phyloP scores from a whole-genome alignment of 1,140 invertebrate species.

The Ganaspis sp. region DNA sequence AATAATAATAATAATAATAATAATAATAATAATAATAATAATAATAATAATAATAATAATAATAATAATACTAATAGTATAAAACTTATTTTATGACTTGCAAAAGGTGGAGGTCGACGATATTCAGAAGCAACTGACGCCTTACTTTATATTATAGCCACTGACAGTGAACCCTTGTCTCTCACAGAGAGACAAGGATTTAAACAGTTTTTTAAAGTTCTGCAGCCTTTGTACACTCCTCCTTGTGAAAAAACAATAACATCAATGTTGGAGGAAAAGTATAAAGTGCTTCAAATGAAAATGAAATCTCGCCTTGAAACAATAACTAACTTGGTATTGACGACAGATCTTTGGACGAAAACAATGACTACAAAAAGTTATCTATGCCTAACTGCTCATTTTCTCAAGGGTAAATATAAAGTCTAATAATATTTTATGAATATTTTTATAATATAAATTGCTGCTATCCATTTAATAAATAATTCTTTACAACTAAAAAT shows the following conservation, averaged over 20 bases:
- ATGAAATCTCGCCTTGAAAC: background rate
- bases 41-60: too few species aligned
- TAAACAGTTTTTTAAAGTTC: too few species aligned
- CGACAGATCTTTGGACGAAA: slow-evolving; percentile 33
- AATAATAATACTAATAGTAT: too few species aligned
- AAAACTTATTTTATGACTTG: too few species aligned
- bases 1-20: too few species aligned
- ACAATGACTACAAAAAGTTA: slow-evolving; percentile 5
- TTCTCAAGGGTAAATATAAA: slow-evolving; percentile 13
- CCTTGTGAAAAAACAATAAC: slow-evolving; percentile 25
- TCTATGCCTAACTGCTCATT: slow-evolving; percentile 31
- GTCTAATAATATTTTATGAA: background rate
- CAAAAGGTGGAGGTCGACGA: too few species aligned
- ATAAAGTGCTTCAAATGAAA: background rate
- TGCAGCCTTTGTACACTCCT: background rate
- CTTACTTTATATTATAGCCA: too few species aligned
- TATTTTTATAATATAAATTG: background rate
- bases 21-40: too few species aligned
- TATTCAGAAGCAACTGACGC: too few species aligned
- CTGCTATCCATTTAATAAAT: background rate
- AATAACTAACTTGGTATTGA: background rate
- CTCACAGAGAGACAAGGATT: too few species aligned
- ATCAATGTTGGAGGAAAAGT: background rate
- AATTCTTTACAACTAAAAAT: too few species aligned
- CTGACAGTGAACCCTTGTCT: too few species aligned